phyloP scores from a whole-genome alignment of 2,888 invertebrate genomes.

The Melanostoma scalare region DNA sequence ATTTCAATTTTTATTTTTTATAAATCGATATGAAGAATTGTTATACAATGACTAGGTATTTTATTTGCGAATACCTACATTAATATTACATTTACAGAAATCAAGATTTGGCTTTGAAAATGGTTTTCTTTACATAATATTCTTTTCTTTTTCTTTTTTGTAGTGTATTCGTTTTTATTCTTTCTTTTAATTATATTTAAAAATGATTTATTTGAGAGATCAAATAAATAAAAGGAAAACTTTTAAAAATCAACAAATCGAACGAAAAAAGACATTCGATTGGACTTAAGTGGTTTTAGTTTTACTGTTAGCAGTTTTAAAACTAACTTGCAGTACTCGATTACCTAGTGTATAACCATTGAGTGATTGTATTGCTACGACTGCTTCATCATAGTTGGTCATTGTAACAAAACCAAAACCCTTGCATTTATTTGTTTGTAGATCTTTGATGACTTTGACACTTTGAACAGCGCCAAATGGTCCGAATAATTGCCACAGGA shows the following conservation, averaged over 20 bases:
- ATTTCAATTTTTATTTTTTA: constrained; percentile 44
- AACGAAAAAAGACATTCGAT: constrained; percentile 51
- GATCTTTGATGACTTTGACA: constrained; percentile 95
- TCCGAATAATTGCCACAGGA: constrained; percentile 96
- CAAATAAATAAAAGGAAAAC: constrained; percentile 34
- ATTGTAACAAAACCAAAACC: constrained; percentile 97
- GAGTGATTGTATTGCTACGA: constrained; percentile 94
- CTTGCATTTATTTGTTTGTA: constrained; percentile 96
- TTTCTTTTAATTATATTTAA: constrained; percentile 55
- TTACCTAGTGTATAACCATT: constrained; percentile 96
- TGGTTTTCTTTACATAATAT: constrained; percentile 20
- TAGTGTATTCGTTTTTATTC: constrained; percentile 54
- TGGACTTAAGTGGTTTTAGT: constrained; percentile 80
- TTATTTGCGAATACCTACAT: constrained; percentile 62
- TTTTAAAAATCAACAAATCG: constrained; percentile 3
- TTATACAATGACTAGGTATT: constrained; percentile 64
- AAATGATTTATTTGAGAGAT: constrained; percentile 37
- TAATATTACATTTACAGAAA: constrained; percentile 61
- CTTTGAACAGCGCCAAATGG: constrained; percentile 97
- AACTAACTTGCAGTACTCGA: constrained; percentile 95
- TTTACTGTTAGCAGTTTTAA: constrained; percentile 93
- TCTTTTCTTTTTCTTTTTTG: constrained; percentile 32
- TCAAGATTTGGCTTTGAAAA: constrained; percentile 59
- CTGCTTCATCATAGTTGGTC: constrained; percentile 97
- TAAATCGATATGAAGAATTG: constrained; percentile 65